Conservation (phyloP, 2,888 invertebrate genomes). For the Oligia fasciuncula region DNA sequence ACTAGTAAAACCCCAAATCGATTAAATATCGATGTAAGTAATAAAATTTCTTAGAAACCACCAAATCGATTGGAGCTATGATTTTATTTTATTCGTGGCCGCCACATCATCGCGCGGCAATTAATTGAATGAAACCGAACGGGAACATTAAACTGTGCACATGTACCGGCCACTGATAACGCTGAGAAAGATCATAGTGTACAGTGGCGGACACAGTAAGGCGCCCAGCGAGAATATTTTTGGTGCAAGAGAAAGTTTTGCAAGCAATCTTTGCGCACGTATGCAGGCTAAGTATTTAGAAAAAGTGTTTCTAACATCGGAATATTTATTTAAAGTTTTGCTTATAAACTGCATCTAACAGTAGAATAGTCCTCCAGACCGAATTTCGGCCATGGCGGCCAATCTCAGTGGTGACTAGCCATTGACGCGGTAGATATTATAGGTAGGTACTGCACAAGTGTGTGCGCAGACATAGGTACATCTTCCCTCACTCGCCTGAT, state of each 20-base stretch:
- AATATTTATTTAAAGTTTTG: too few relatives aligned
- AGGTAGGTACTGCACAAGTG: too few relatives aligned
- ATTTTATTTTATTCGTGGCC: conserved; percentile 66
- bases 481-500: too few relatives aligned
- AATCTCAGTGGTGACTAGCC: too few relatives aligned
- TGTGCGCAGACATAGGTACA: too few relatives aligned
- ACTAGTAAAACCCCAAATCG: conserved; percentile 18
- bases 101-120: conserved; percentile 74
- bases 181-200: conserved; percentile 82
- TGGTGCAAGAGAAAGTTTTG: background rate
- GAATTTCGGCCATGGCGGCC: too few relatives aligned
- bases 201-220: conserved; percentile 71
- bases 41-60: conserved; percentile 48
- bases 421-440: too few relatives aligned
- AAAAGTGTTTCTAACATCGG: background rate
- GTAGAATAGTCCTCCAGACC: too few relatives aligned
- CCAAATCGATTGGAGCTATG: conserved; percentile 35
- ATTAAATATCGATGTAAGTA: conserved; percentile 34
- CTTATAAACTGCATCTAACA: background rate
- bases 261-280: background rate
- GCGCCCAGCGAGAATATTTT: conserved; percentile 3
- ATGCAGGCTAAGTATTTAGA: background rate
- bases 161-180: conserved; percentile 86
- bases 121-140: conserved; percentile 85
- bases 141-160: conserved; percentile 88